phyloP scores from a whole-genome alignment of 2,113 vertebrate genomes.

The Cyprinodon variegatus region DNA sequence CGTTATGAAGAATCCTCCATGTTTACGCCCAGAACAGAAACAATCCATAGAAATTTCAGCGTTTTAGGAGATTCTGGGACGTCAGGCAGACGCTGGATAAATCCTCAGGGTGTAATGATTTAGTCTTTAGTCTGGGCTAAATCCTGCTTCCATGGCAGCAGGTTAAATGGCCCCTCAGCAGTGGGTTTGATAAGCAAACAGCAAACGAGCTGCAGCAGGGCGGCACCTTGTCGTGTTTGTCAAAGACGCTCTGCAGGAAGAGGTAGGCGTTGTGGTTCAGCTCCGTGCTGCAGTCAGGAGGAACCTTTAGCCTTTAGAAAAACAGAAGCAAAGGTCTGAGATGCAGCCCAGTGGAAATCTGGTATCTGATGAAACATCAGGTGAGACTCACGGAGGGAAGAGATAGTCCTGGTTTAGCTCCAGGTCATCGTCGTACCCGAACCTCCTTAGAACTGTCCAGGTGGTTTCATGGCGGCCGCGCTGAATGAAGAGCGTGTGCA shows the following conservation, averaged over 20 bases:
- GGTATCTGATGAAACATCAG: background rate
- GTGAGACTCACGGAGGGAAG: constrained; percentile 87
- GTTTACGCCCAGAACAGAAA: too few relatives aligned
- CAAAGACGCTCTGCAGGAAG: constrained; percentile 96
- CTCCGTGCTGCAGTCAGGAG: constrained; percentile 94
- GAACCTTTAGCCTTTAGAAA: constrained; percentile 87
- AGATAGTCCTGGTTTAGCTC: constrained; percentile 95
- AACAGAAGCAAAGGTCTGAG: background rate
- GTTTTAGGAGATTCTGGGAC: too few relatives aligned
- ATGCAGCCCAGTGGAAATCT: background rate
- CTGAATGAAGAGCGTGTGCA: constrained; percentile 97
- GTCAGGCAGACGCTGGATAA: too few relatives aligned
- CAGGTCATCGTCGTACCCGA: constrained; percentile 94
- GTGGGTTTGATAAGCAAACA: constrained; percentile 26
- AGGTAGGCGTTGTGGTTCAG: constrained; percentile 97
- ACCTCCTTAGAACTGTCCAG: constrained; percentile 95
- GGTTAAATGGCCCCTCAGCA: constrained; percentile 39
- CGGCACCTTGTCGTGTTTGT: constrained; percentile 96
- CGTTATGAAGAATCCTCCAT: too few relatives aligned
- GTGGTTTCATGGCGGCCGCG: constrained; percentile 97
- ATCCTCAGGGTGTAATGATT: too few relatives aligned
- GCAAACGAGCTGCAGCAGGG: constrained; percentile 14
- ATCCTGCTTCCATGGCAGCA: constrained; percentile 36
- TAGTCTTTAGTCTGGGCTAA: constrained; percentile 42
- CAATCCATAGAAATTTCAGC: too few relatives aligned